These are phyloP conservation scores for Dasyprocta punctata DNA, from an alignment of 2,113 vertebrate genomes.

Conservation along the genomic window DNA sequence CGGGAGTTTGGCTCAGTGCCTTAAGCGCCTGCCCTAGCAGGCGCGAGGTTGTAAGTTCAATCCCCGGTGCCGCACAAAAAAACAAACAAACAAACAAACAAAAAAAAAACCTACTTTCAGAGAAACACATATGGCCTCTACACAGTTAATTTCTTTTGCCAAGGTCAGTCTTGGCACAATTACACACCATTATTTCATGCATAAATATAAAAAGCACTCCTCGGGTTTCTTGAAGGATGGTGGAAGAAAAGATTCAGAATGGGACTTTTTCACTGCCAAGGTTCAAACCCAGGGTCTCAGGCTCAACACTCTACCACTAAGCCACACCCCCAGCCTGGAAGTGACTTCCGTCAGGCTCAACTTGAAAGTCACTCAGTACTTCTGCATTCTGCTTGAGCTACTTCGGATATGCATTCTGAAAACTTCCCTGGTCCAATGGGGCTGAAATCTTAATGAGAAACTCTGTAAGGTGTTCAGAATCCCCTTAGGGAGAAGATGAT, in stretches of 20 bases:
- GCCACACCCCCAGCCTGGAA: background rate
- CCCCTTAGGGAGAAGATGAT: background rate
- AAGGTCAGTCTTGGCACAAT: background rate
- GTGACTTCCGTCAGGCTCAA: background rate
- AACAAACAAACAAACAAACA: no score
- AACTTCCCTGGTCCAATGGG: background rate
- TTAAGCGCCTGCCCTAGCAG: no score
- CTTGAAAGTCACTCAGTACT: background rate
- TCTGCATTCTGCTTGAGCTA: background rate
- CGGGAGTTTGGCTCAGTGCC: no score
- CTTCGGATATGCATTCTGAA: background rate
- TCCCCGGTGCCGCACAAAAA: no score
- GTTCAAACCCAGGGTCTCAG: no score
- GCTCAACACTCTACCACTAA: background rate
- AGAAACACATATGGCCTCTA: background rate
- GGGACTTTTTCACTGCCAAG: background rate
- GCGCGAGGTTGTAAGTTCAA: no score
- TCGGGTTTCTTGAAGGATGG: background rate
- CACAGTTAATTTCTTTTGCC: background rate
- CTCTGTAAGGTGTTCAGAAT: background rate
- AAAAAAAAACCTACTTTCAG: no score
- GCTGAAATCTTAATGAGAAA: background rate
- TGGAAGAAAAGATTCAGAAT: background rate
- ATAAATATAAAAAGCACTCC: background rate
- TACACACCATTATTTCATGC: background rate